Evolutionary conservation across 2,888 invertebrate species (phyloP).

Genomic region (Cremastinae sp.): DNA sequence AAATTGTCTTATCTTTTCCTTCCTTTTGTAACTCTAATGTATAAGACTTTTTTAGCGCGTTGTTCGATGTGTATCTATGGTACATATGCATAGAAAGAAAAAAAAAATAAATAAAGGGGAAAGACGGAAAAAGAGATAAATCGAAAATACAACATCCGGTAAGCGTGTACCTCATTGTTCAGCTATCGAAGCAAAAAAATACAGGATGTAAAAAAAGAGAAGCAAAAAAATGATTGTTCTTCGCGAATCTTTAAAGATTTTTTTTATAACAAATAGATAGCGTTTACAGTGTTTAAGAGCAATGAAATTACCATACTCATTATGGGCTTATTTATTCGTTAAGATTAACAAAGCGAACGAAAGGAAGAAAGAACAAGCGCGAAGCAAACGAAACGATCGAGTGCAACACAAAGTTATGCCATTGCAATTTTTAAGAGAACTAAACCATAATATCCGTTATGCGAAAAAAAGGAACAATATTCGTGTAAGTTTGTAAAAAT

Average conservation of each 20-base stretch:
- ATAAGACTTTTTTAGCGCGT: slow-evolving; percentile 31
- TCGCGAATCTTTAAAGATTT: slow-evolving; percentile 68
- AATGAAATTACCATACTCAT: slow-evolving; percentile 54
- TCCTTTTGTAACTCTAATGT: slow-evolving; percentile 50
- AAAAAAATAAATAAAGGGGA: slow-evolving; percentile 8
- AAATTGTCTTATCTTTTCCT: slow-evolving; percentile 14
- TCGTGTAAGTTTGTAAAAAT: slow-evolving; percentile 43
- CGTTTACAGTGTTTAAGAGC: slow-evolving; percentile 57
- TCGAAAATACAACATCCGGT: slow-evolving; percentile 57
- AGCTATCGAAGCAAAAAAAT: slow-evolving; percentile 43
- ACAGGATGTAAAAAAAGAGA: slow-evolving; percentile 58
- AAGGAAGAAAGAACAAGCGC: slow-evolving; percentile 13
- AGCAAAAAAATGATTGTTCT: slow-evolving; percentile 74
- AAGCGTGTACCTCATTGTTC: slow-evolving; percentile 63
- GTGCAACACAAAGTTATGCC: slow-evolving; percentile 49
- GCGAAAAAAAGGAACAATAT: slow-evolving; percentile 19
- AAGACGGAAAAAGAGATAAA: slow-evolving; percentile 37
- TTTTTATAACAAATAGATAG: slow-evolving; percentile 47
- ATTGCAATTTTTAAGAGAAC: slow-evolving; percentile 51
- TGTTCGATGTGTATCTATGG: slow-evolving; percentile 39
- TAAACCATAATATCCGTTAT: background rate
- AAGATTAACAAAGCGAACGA: slow-evolving; percentile 39
- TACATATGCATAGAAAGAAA: slow-evolving; percentile 39
- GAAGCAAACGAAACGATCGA: slow-evolving; percentile 43
- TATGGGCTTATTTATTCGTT: slow-evolving; percentile 59